Conservation (phyloP, 2,888 invertebrate genomes). For the Dione juno region DNA sequence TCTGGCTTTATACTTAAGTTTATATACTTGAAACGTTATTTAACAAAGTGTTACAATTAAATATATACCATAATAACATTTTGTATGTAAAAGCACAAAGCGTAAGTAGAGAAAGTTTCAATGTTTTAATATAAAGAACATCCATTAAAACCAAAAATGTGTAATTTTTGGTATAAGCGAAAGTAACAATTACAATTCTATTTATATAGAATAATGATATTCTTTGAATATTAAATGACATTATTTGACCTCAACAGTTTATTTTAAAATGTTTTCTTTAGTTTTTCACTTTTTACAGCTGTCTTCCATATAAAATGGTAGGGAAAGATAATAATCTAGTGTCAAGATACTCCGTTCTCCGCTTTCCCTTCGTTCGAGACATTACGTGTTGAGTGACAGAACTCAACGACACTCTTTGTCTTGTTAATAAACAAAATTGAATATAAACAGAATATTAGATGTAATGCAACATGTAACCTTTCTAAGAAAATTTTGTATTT, state of each 20-base stretch:
- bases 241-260: constrained; percentile 15
- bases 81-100: background rate
- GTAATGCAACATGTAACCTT: too few relatives aligned
- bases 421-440: background rate
- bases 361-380: too few relatives aligned
- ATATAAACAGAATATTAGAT: background rate
- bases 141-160: too few relatives aligned
- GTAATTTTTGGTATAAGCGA: background rate
- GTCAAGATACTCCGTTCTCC: too few relatives aligned
- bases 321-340: too few relatives aligned
- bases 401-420: too few relatives aligned
- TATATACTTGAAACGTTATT: background rate
- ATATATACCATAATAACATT: background rate
- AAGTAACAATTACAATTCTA: background rate
- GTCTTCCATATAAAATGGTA: too few relatives aligned
- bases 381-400: too few relatives aligned
- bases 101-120: background rate
- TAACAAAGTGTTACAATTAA: background rate
- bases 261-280: background rate
- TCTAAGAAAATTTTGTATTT: background rate
- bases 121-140: background rate
- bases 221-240: constrained; percentile 2
- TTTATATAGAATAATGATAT: constrained; percentile 5
- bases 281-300: background rate
- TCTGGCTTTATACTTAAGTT: background rate